Evolutionary conservation across 2,113 vertebrate species (phyloP), one percentile per base, ranked within the genome.

Genomic region (Arenaria interpres): DNA sequence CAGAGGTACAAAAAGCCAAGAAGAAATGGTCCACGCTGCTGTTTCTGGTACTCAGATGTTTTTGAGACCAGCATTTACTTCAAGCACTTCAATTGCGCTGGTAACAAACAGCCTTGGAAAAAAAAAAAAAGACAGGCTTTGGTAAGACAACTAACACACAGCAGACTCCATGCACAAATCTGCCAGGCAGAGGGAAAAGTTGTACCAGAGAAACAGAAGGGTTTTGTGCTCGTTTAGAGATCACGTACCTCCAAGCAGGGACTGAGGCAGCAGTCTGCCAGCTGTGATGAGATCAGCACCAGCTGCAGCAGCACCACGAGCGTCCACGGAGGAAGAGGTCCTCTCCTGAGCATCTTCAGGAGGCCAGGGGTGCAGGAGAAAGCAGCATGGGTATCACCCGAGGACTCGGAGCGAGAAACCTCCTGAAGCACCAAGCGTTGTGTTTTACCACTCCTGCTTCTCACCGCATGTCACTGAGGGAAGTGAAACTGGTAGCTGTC

Each of bases 161-260:
- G 23, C 12, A 79, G 57, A 43, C 30, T 14, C 16, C 28, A 50
- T 17, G 20, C n/a, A 63, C 43, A 78, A 53, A 81, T 77, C 54
- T 60, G 46, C 27, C 39, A 67, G 51, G 62, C 59, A 41, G 21
- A 69, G 11, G 27, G 45, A 60, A 37, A 62, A 57, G 48, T 25
- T 75, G 25, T 16, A 37, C 4, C n/a, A 66, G 77, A 80, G 74
- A 76, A 87, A 33, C 7, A 75, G 60, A 90, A 85, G 45, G 79
- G 57, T 60, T 87, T 68, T 18, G 32, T 51, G 51, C 67, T 73
- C 11, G 0, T 81, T 59, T 16, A 32, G 59, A 91, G 77, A 41
- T 68, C 76, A 93, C 98, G 0, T 98, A 98, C 98, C 98, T 98
- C 97, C 76, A 94, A 6, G 4, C 98, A 98, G 57, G 96, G 97